These are phyloP conservation scores for Leptopilina boulardi DNA, from an alignment of 1,140 invertebrate species.

Conservation along the genomic window DNA sequence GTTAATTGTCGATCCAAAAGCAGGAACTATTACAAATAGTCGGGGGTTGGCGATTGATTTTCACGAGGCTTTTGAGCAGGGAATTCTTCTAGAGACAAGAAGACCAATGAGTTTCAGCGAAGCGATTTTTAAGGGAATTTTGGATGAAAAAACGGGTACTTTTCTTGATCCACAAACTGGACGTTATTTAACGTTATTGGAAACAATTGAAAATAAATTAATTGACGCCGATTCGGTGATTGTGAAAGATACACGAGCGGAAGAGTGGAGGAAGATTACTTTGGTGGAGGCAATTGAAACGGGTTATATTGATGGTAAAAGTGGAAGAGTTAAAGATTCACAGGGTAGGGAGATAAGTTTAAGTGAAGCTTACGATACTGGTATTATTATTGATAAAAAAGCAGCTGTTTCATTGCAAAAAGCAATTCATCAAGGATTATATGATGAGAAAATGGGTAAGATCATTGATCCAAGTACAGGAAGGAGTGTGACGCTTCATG, in stretches of 20 bases:
- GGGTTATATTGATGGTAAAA: constrained; percentile 85
- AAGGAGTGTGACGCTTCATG: constrained; percentile 87
- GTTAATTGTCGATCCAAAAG: constrained; percentile 86
- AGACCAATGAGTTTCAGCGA: constrained; percentile 90
- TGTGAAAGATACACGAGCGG: constrained; percentile 87
- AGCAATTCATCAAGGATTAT: constrained; percentile 90
- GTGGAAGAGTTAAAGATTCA: constrained; percentile 83
- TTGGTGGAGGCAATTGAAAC: constrained; percentile 85
- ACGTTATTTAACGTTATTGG: constrained; percentile 83
- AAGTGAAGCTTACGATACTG: constrained; percentile 87
- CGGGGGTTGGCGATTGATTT: constrained; percentile 85
- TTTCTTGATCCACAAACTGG: constrained; percentile 89
- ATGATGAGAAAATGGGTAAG: constrained; percentile 88
- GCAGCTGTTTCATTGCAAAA: constrained; percentile 89
- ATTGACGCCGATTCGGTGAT: constrained; percentile 90
- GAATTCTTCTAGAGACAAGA: constrained; percentile 87
- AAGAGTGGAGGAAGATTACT: constrained; percentile 85
- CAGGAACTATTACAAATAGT: constrained; percentile 81
- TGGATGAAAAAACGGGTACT: constrained; percentile 83
- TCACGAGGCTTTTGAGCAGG: constrained; percentile 89
- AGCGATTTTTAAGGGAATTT: constrained; percentile 88
- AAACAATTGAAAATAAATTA: constrained; percentile 85
- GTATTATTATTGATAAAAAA: constrained; percentile 87
- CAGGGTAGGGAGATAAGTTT: constrained; percentile 83
- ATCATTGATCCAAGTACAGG: constrained; percentile 87